Evolutionary conservation across 1,140 invertebrate species (phyloP).

Genomic region (Colletes gigas): DNA sequence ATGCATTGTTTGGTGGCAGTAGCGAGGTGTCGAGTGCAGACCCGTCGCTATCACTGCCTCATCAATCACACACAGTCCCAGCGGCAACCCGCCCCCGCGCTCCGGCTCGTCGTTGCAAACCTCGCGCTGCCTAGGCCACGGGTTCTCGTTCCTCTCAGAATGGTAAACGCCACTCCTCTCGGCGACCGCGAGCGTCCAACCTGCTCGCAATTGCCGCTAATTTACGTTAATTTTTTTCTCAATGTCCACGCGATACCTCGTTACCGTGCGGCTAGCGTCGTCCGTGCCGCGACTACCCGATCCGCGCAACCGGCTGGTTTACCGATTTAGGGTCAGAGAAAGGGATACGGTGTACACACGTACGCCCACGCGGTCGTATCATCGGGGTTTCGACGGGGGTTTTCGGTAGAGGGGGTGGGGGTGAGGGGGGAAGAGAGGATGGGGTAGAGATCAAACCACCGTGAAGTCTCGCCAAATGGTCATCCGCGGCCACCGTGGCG

Average conservation of each 20-base stretch:
- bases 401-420: neutral
- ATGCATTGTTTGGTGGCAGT: conserved; percentile 79
- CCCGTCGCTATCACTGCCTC: conserved; percentile 80
- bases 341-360: neutral
- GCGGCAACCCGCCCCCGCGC: conserved; percentile 30
- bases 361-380: neutral
- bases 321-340: conserved; percentile 3
- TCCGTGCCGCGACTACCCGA: neutral
- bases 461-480: conserved; percentile 57
- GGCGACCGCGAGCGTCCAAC: conserved; percentile 6
- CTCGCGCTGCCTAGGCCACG: conserved; percentile 28
- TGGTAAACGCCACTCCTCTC: conserved; percentile 29
- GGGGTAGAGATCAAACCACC: conserved; percentile 47
- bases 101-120: conserved; percentile 1
- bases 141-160: conserved; percentile 46
- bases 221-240: conserved; percentile 68
- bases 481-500: conserved; percentile 53
- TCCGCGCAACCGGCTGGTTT: neutral
- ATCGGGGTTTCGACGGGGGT: too few relatives aligned
- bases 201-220: conserved; percentile 66
- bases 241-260: conserved; percentile 40
- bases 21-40: conserved; percentile 79
- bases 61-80: conserved; percentile 79
- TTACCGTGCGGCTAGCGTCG: conserved; percentile 21
- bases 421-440: neutral